Percentiles rank a stretch among this genome's conserved stretches.
These are phyloP conservation scores for Hetaerina titia DNA, from an alignment of 2,888 invertebrate genomes.

Conservation along the genomic window DNA sequence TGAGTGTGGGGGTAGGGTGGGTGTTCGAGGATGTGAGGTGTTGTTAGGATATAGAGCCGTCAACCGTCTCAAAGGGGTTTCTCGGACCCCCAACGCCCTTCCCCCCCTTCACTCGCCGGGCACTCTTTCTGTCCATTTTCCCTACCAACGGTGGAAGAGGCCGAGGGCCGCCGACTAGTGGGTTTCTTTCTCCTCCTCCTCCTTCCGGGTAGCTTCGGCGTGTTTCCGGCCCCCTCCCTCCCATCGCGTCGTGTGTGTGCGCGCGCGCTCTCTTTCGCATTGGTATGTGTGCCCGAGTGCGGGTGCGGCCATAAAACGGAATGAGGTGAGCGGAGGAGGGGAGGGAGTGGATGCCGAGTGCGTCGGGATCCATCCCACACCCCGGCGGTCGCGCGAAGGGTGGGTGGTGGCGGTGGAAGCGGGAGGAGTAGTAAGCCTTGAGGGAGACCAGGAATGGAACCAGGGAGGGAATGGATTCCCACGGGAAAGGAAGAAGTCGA, in stretches of 20 bases:
- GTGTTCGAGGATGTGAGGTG: background rate
- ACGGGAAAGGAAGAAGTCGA: background rate
- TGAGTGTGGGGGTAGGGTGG: background rate
- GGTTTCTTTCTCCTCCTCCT: background rate
- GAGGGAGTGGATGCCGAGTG: background rate
- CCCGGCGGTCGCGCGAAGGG: background rate
- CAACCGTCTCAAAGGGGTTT: background rate
- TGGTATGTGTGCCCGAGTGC: conserved; percentile 10
- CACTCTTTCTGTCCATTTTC: background rate
- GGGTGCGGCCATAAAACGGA: conserved; percentile 32
- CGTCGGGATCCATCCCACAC: conserved; percentile 32
- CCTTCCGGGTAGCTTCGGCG: background rate
- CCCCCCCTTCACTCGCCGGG: background rate
- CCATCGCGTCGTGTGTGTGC: background rate
- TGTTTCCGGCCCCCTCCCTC: background rate
- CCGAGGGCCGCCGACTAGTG: background rate
- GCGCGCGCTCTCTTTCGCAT: background rate
- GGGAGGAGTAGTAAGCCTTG: background rate
- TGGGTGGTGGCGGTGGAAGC: background rate
- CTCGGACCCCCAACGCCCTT: background rate
- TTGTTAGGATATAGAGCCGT: background rate
- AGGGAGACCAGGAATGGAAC: too few species aligned
- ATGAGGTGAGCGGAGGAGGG: background rate
- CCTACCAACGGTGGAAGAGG: background rate
- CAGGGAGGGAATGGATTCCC: background rate